Evolutionary conservation across 2,888 invertebrate genomes (phyloP).

Genomic region (Trachelus iudaicus): DNA sequence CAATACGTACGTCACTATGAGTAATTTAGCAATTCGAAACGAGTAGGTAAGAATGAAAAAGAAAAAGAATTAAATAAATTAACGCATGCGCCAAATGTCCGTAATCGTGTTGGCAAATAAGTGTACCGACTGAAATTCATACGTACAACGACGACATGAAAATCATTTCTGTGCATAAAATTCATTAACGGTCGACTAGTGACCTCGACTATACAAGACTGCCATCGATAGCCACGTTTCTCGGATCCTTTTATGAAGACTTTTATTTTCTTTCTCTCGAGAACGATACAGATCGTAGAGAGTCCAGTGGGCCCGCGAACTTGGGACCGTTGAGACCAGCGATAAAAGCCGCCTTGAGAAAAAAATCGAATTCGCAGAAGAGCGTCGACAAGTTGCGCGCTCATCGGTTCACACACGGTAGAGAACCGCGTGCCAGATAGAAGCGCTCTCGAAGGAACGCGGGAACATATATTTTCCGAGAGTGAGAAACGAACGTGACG

Average conservation of each 20-base stretch:
- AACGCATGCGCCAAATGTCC: neutral
- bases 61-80: slow-evolving; percentile 1
- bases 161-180: slow-evolving; percentile 24
- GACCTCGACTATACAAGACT: neutral
- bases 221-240: neutral
- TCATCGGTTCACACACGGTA: neutral
- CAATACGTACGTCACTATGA: neutral
- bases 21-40: neutral
- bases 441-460: neutral
- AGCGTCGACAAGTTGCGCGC: neutral
- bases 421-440: neutral
- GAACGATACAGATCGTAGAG: neutral
- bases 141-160: slow-evolving; percentile 21
- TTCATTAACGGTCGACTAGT: neutral
- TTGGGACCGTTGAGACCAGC: neutral
- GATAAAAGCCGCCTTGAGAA: neutral
- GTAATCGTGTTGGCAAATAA: neutral
- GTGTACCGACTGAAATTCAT: slow-evolving; percentile 23
- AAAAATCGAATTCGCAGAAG: neutral
- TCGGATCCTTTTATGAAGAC: neutral
- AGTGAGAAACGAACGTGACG: neutral
- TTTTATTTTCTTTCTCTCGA: neutral
- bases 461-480: neutral
- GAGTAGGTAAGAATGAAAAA: neutral
- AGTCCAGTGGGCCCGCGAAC: neutral